Evolutionary conservation across 2,113 vertebrate species (phyloP).

Genomic region (Apus apus): DNA sequence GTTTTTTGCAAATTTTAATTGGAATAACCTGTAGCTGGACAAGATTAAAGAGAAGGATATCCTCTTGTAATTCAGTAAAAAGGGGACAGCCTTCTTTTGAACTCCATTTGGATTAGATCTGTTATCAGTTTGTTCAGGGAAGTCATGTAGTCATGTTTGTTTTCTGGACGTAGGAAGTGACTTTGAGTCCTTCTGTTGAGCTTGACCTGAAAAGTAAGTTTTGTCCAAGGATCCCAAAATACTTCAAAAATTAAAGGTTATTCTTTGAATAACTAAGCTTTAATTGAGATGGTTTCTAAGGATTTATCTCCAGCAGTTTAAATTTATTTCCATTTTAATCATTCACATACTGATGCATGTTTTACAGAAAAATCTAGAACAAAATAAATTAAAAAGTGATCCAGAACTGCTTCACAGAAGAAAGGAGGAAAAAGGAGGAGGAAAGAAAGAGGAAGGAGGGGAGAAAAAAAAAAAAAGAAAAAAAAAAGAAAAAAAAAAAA

Average conservation of each 20-base stretch:
- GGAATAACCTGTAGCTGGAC: background rate
- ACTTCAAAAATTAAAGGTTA: background rate
- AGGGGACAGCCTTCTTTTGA: constrained; percentile 11
- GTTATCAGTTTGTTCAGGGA: background rate
- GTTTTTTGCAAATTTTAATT: constrained; percentile 53
- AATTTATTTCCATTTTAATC: background rate
- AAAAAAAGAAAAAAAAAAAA: too few relatives aligned
- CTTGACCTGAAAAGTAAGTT: constrained; percentile 29
- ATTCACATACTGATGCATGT: background rate
- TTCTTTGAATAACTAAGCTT: background rate
- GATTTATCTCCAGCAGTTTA: background rate
- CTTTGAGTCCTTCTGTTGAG: constrained; percentile 28
- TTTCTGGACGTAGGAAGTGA: constrained; percentile 32
- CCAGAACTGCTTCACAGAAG: background rate
- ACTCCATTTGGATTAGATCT: constrained; percentile 3
- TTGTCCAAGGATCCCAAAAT: background rate
- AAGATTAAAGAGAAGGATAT: constrained; percentile 31
- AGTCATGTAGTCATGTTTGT: background rate
- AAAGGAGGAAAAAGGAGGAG: too few relatives aligned
- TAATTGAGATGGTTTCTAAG: background rate
- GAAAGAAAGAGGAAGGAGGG: too few relatives aligned
- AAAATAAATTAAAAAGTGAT: background rate
- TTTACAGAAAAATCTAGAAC: background rate
- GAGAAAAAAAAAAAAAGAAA: too few relatives aligned
- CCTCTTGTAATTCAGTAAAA: background rate